These are phyloP conservation scores for Anticlea derivata DNA, from an alignment of 2,888 invertebrate genomes.

Conservation along the genomic window DNA sequence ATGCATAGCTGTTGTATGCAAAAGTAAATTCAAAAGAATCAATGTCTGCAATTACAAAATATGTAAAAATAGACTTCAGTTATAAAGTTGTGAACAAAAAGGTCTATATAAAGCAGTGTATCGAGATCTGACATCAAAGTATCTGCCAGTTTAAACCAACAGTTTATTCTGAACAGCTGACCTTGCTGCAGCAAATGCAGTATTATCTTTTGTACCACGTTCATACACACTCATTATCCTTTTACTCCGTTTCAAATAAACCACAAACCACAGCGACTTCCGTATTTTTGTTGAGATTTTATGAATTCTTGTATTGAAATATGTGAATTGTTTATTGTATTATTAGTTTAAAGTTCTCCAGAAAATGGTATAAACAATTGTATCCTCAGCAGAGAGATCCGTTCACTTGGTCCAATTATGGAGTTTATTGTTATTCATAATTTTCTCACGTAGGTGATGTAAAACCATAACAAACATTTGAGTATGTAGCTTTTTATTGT, in stretches of 20 bases:
- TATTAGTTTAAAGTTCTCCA: no score
- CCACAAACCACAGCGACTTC: slow-evolving; percentile 66
- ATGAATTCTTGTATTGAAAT: slow-evolving; percentile 42
- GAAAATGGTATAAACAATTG: slow-evolving; percentile 8
- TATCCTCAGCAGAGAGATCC: slow-evolving; percentile 26
- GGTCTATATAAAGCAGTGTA: slow-evolving; percentile 15
- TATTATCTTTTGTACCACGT: slow-evolving; percentile 34
- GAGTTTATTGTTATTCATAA: slow-evolving; percentile 29
- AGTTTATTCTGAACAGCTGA: slow-evolving; percentile 35
- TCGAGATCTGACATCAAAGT: slow-evolving; percentile 6
- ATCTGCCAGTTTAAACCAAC: slow-evolving; percentile 10
- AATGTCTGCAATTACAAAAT: background rate
- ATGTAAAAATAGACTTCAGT: no score
- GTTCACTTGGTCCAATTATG: slow-evolving; percentile 30
- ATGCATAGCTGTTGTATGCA: background rate
- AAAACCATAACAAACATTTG: background rate
- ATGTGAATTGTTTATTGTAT: slow-evolving; percentile 29
- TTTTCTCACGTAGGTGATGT: slow-evolving; percentile 36
- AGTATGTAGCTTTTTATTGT: no score
- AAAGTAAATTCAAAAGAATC: background rate
- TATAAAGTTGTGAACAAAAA: slow-evolving; percentile 3
- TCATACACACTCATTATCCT: slow-evolving; percentile 39
- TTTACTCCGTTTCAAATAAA: slow-evolving; percentile 52
- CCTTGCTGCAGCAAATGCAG: slow-evolving; percentile 43
- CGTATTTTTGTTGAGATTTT: slow-evolving; percentile 69